Base-by-base conservation (phyloP, 1,140 invertebrate genomes). In the Aphaenogaster floridana region DNA sequence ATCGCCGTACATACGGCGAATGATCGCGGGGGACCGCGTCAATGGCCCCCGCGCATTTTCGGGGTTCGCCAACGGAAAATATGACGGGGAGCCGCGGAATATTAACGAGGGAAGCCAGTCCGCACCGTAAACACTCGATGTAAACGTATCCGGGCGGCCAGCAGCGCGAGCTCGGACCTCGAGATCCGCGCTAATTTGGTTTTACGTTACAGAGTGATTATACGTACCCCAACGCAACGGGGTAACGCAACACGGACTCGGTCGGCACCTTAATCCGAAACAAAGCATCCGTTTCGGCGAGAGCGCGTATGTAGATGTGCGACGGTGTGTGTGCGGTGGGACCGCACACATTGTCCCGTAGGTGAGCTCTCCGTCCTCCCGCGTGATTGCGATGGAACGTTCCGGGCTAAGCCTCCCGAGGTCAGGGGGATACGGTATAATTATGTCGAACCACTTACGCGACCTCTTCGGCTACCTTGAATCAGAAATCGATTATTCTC, bases 201-300 rank as follows among this genome's bases (percentile, higher is more conserved):
- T 92, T 93, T 90, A 93, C 88, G 88, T 93, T 93, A 89, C 93
- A 89, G 64, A 92, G 88, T 90, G 88, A 93, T 93, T 92, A 92
- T 92, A 92, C 59, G 77, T 90, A 89, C 54, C 76, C 57, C 39
- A n/a, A 11, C 57, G 52, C 17, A 42, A 59, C 50, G 71, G 54
- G 83, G 93, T 91, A 93, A 92, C 87, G 92, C 86, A 90, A 92
- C 91, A 89, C 78, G 91, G 83, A 86, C 89, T 92, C 90, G 74
- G 89, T 77, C 79, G 89, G 90, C 87, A 87, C 81, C 83, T 92
- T 92, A 92, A 93, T 93, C 91, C 88, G 90, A 93, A 92, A 93
- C 92, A 90, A 92, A 91, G 92, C 89, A 84, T 21, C 57, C 66
- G 61, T 86, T 79, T 83, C 68, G 68, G 57, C 54, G 66, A 45